phyloP scores from a whole-genome alignment of 1,140 invertebrate genomes.

The Nasonia giraulti region DNA sequence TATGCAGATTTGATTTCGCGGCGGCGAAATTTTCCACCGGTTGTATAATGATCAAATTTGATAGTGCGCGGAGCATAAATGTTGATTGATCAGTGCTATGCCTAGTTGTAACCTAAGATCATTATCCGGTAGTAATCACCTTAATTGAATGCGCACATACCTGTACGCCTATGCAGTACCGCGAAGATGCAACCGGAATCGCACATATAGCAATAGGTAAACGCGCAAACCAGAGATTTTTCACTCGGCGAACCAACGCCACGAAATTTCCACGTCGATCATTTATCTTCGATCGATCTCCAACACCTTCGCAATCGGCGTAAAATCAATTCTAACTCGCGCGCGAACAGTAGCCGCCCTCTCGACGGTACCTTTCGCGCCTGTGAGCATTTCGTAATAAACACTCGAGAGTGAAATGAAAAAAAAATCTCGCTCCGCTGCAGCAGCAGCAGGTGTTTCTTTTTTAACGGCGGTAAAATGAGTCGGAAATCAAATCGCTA shows the following conservation, averaged over 20 bases:
- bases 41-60: too few relatives aligned
- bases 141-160: too few relatives aligned
- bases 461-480: constrained; percentile 27
- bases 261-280: too few relatives aligned
- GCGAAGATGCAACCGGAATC: too few relatives aligned
- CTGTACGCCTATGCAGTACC: too few relatives aligned
- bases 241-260: too few relatives aligned
- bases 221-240: too few relatives aligned
- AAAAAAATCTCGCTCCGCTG: background rate
- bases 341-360: background rate
- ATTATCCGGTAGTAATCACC: too few relatives aligned
- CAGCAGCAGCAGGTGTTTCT: background rate
- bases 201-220: too few relatives aligned
- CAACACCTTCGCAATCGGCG: background rate
- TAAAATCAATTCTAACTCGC: background rate
- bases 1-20: background rate
- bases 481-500: constrained; percentile 36
- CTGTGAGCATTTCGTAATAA: background rate
- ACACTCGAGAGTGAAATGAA: background rate
- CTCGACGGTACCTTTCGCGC: background rate
- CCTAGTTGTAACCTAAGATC: too few relatives aligned
- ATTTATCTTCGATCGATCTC: background rate
- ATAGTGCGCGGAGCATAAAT: too few relatives aligned
- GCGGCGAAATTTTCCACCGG: background rate
- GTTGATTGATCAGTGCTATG: too few relatives aligned